phyloP scores from a whole-genome alignment of 2,888 invertebrate genomes.

The Sipha maydis region DNA sequence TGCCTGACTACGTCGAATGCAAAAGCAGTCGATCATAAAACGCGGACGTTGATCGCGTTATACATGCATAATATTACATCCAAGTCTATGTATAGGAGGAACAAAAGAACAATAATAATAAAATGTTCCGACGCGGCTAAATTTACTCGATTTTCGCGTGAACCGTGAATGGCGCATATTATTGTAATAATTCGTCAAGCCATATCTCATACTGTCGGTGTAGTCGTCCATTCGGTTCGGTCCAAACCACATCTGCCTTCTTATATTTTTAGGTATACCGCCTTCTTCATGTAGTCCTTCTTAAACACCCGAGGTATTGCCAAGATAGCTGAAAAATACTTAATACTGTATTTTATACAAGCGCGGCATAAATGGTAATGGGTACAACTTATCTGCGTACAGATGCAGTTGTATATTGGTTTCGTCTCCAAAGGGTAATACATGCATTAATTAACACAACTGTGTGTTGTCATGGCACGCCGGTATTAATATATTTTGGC shows the following conservation, averaged over 20 bases:
- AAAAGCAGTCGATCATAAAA: slow-evolving; percentile 6
- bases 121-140: neutral
- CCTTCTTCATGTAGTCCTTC: neutral
- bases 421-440: too few species aligned
- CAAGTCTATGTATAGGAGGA: neutral
- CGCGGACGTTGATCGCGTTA: neutral
- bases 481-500: neutral
- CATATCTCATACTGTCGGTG: slow-evolving; percentile 7
- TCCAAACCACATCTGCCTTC: neutral
- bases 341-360: neutral
- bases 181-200: slow-evolving; percentile 41
- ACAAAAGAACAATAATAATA: slow-evolving; percentile 38
- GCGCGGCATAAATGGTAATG: neutral
- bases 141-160: slow-evolving; percentile 36
- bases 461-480: too few species aligned
- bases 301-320: neutral
- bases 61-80: neutral
- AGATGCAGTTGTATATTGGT: neutral
- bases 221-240: neutral
- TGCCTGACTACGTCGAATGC: slow-evolving; percentile 22
- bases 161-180: slow-evolving; percentile 41
- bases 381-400: neutral
- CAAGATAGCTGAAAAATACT: neutral
- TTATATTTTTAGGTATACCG: neutral
- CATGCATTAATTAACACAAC: too few species aligned